Evolutionary conservation across 2,888 invertebrate genomes (phyloP), one percentile per base, ranked within the genome.

Genomic region (Biston betularia): DNA sequence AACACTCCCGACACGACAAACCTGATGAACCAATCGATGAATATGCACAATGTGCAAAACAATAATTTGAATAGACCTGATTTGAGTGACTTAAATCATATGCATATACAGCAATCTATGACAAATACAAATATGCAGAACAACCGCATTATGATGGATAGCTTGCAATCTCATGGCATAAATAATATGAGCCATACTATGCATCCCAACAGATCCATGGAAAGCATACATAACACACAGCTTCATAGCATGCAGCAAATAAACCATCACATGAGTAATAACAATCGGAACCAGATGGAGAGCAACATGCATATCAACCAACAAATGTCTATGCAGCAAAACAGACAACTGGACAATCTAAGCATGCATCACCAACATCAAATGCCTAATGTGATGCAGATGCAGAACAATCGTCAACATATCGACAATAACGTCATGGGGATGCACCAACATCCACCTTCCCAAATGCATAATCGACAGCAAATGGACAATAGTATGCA

Each of bases 101-200:
- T 93, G 85, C 93, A 93, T 75, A 88, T 93, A 85, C 91, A 91
- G 72, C 91, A 89, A 76, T 79, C 87, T 24, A 68, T 68, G 63
- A 15, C 59, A 8, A 68, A 63, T 52, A 55, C 63, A 45, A 91
- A 85, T 76, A 89, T 93, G 82, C 92, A 92, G 70, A 93, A 85
- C 68, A 93, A 92, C 72, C 85, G 93, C 65, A 90, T 93, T 88
- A 86, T 92, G 79, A 88, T 92, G 80, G 93, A 93, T 55, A 92
- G 88, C 69, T 88, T 93, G 84, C 92, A 91, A 75, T 75, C 87
- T 46, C 93, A 93, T 69, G 79, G 81, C 58, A 85, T 93, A 69
- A 90, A 87, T 69, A 90, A 87, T 75, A 84, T 89, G 79, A 86
- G 79, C 58, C 93, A 92, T 70, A 87, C 86, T 69, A 88, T 93